Evolutionary conservation across 2,888 invertebrate genomes (phyloP), one percentile per base, ranked within the genome.

Genomic region (Argyresthia albistria): DNA sequence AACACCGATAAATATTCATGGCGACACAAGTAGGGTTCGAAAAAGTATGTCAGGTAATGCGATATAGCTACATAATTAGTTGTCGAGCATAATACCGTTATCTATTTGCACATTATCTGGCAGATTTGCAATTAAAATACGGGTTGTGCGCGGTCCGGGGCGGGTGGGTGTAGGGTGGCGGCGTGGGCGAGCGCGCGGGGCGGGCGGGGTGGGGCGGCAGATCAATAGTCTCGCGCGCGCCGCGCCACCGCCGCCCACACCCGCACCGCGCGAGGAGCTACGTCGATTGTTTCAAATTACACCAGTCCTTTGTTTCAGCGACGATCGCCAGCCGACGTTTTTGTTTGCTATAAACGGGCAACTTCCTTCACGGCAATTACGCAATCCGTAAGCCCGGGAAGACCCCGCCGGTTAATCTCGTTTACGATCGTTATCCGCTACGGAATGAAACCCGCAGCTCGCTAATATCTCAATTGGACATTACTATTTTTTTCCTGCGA

Each of bases 111-210:
- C 83, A 84, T 87, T 84, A 86, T 84, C 87, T 83, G 77, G 82
- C 80, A 83, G 84, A 87, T 87, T 86, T 86, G 83, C 87, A 87
- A 87, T 87, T 87, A 87, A 86, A 87, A 86, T 84, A 80, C 73
- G 82, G 81, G 80, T 75, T 79, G 79, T 76, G 45, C 42, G 48
- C 48, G 48, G 25, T 48, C 35, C 12, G 43, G 63, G 55, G 54
- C 55, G 53, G 53, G 52, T 55, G 60, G 63, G 62, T 59, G 64
- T 67, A 57, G 59, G 61, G 70, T 60, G 55, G 57, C 59, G 59
- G 61, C 59, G 61, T 55, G 57, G 59, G 53, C 54, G 56, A 59
- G 59, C 58, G 60, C 51, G 63, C 68, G 59, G 67, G 66, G 63
- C 63, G 67, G 72, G 61, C 69, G 61, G 65, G 61, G 73, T 70